These are phyloP conservation scores for Acleris sparsana DNA, from an alignment of 2,888 invertebrate genomes.

Conservation along the genomic window DNA sequence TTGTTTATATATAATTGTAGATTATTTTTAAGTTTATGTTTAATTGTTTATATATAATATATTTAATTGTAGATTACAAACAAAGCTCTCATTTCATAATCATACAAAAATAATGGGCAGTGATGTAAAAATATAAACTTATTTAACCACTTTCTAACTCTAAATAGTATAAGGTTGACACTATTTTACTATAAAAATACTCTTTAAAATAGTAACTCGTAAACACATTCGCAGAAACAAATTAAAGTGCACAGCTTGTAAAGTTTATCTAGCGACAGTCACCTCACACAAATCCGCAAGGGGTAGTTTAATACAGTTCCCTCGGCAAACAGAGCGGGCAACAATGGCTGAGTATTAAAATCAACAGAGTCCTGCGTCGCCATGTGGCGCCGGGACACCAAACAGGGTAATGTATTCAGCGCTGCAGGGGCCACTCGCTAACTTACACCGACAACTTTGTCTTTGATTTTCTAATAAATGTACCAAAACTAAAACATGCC, in stretches of 20 bases:
- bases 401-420: conserved; percentile 76
- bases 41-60: too few species aligned
- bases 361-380: conserved; percentile 73
- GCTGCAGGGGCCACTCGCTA: conserved; percentile 29
- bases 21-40: too few species aligned
- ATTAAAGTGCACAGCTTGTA: conserved; percentile 16
- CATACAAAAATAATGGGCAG: too few species aligned
- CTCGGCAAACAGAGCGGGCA: conserved; percentile 71
- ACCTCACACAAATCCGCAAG: conserved; percentile 62
- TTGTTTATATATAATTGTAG: too few species aligned
- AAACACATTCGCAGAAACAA: conserved; percentile 17
- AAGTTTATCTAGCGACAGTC: conserved; percentile 44
- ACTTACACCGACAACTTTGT: conserved; percentile 48
- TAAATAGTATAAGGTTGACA: not conserved
- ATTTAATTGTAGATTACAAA: too few species aligned
- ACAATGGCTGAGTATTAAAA: conserved; percentile 82
- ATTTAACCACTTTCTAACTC: not conserved
- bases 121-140: too few species aligned
- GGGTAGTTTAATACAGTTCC: conserved; percentile 73
- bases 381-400: conserved; percentile 76
- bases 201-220: not conserved
- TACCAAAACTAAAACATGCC: conserved; percentile 46
- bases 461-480: conserved; percentile 61
- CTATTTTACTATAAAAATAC: not conserved
- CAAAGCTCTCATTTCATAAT: too few species aligned